phyloP scores from a whole-genome alignment of 2,888 invertebrate genomes.

The Pachydiplax longipennis region DNA sequence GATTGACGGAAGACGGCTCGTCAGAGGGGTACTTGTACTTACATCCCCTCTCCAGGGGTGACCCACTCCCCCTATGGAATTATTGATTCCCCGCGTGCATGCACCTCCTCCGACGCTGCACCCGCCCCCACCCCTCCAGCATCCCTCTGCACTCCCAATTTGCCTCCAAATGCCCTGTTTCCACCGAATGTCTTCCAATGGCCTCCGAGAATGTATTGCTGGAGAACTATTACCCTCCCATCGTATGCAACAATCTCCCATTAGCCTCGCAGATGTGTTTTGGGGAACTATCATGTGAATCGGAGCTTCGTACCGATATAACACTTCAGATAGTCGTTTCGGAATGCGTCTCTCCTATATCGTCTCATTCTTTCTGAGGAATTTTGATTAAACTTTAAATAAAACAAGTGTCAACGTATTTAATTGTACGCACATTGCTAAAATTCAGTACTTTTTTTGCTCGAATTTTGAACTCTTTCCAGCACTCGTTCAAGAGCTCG shows the following conservation, averaged over 20 bases:
- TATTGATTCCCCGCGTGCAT: constrained; percentile 27
- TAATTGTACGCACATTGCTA: too few relatives aligned
- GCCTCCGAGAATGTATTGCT: constrained; percentile 46
- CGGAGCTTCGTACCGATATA: too few relatives aligned
- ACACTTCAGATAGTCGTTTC: too few relatives aligned
- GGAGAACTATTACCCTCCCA: constrained; percentile 46
- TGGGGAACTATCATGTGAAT: too few relatives aligned
- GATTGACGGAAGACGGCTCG: too few relatives aligned
- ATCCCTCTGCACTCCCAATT: constrained; percentile 46
- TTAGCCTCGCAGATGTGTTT: background rate
- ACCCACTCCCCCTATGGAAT: constrained; percentile 45
- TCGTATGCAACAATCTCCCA: background rate
- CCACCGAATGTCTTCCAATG: constrained; percentile 49
- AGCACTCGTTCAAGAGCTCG: too few relatives aligned
- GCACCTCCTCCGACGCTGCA: constrained; percentile 48
- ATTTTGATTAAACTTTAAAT: too few relatives aligned
- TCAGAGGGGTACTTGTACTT: background rate
- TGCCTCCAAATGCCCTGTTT: background rate
- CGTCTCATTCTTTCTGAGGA: too few relatives aligned
- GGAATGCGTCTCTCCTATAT: too few relatives aligned
- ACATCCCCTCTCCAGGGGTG: background rate
- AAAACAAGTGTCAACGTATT: too few relatives aligned
- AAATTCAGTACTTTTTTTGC: too few relatives aligned
- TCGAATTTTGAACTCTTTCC: too few relatives aligned
- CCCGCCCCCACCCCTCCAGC: constrained; percentile 53